phyloP scores from a whole-genome alignment of 2,113 vertebrate species.

The Phalacrocorax carbo region DNA sequence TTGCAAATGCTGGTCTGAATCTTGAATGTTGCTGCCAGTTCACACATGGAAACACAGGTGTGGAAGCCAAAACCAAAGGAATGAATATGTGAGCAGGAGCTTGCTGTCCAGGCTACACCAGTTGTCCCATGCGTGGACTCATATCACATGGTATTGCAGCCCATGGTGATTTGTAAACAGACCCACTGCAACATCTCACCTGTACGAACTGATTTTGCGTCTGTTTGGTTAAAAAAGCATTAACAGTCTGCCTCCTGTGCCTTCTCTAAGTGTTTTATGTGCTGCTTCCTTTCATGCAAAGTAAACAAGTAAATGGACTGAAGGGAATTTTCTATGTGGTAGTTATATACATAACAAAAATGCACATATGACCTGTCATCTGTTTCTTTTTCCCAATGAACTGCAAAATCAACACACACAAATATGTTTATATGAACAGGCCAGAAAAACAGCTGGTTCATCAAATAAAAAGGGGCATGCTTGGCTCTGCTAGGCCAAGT shows the following conservation, averaged over 20 bases:
- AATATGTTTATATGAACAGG: background rate
- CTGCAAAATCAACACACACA: slow-evolving; percentile 14
- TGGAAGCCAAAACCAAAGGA: background rate
- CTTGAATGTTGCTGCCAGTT: too few species aligned
- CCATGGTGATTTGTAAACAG: background rate
- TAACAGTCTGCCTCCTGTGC: background rate
- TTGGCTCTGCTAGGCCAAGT: background rate
- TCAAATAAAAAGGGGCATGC: background rate
- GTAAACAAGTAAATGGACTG: background rate
- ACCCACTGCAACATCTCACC: background rate
- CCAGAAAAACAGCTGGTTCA: slow-evolving; percentile 45
- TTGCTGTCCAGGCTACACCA: background rate
- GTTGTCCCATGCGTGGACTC: accelerated
- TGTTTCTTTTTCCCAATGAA: slow-evolving; percentile 18
- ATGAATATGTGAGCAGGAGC: background rate
- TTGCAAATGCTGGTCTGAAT: background rate
- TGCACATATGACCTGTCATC: background rate
- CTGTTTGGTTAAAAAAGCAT: background rate
- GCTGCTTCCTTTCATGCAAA: background rate
- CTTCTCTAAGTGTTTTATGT: background rate
- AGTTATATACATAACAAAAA: background rate
- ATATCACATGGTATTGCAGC: background rate
- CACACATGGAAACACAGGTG: background rate
- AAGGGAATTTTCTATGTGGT: background rate
- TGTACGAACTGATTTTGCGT: background rate